Percentiles rank a stretch among this genome's conserved stretches.
These are phyloP conservation scores for Atrichornis clamosus DNA, from an alignment of 2,113 vertebrate genomes.

Conservation along the genomic window DNA sequence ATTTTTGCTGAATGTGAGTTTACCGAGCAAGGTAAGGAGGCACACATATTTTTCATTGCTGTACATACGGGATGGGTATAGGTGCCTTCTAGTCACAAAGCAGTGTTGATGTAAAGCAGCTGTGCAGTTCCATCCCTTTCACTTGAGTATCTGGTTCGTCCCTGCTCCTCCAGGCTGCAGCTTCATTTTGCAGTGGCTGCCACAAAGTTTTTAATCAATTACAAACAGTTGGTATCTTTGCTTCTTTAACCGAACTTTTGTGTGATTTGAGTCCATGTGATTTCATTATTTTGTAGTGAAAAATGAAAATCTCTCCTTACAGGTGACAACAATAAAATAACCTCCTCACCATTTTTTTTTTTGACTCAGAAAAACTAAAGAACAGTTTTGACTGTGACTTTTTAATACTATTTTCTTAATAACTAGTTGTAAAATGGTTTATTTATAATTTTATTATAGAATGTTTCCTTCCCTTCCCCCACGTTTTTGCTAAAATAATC, in stretches of 20 bases:
- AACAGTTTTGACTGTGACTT: background rate
- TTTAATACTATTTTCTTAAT: background rate
- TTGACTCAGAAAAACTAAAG: background rate
- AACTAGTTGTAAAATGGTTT: background rate
- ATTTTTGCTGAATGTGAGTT: background rate
- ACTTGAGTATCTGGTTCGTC: background rate
- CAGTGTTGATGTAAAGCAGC: background rate
- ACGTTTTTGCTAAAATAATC: background rate
- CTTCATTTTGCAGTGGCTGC: background rate
- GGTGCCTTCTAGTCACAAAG: background rate
- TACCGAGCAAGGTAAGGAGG: background rate
- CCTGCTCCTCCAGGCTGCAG: background rate
- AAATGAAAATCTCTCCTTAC: background rate
- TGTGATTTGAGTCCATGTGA: background rate
- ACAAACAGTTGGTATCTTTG: background rate
- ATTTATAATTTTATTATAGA: conserved; percentile 1
- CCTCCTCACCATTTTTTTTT: background rate
- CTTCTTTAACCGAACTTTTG: background rate
- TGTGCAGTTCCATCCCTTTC: background rate
- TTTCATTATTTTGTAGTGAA: background rate
- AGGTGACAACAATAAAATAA: background rate
- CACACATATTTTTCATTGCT: background rate
- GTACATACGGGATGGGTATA: background rate
- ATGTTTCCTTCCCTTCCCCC: background rate
- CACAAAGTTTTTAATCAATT: background rate